phyloP scores from a whole-genome alignment of 2,797 vertebrate species.

The Muscicapa comitata region DNA sequence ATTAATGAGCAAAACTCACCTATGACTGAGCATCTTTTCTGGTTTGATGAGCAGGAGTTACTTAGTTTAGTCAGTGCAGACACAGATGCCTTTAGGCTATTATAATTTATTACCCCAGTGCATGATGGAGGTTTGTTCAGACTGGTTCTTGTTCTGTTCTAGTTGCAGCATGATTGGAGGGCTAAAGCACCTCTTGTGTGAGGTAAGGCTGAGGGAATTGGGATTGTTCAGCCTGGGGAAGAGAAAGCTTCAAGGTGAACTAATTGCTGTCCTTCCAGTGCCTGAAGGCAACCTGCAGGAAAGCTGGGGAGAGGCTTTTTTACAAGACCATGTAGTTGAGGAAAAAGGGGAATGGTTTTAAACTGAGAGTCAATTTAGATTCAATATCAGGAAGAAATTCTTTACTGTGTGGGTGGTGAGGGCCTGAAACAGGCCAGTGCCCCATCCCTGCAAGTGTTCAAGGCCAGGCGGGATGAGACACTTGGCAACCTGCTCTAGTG shows the following conservation, averaged over 20 bases:
- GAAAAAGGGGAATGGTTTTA: background rate
- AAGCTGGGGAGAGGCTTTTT: background rate
- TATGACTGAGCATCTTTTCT: background rate
- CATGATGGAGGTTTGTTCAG: background rate
- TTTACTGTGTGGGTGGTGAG: background rate
- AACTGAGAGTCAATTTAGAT: background rate
- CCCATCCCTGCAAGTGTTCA: background rate
- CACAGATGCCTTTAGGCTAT: background rate
- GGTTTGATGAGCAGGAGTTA: background rate
- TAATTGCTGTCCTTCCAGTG: background rate
- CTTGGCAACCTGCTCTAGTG: background rate
- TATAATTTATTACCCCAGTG: background rate
- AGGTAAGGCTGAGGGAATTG: background rate
- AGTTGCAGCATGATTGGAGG: background rate
- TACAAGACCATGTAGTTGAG: background rate
- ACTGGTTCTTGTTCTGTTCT: background rate
- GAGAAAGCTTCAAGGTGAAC: background rate
- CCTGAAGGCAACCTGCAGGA: background rate
- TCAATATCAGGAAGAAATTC: background rate
- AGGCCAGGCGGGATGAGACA: background rate
- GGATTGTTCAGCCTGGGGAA: background rate
- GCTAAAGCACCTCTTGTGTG: background rate
- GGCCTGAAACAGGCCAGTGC: background rate
- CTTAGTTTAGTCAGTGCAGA: background rate
- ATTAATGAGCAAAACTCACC: background rate